Conservation (phyloP, 2,888 invertebrate genomes). For the Pardosa pseudoannulata region DNA sequence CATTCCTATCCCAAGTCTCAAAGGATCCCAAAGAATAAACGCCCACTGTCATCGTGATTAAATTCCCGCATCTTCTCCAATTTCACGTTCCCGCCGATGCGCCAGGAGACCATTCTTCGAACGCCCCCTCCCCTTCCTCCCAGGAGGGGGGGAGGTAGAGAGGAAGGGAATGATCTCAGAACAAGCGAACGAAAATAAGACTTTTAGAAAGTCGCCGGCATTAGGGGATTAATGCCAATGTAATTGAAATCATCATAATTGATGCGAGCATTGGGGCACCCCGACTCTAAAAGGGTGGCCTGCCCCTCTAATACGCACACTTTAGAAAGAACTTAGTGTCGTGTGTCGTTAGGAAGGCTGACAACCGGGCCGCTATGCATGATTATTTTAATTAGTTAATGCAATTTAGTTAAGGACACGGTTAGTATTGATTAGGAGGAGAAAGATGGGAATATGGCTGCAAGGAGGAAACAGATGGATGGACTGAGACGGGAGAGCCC, state of each 20-base stretch:
- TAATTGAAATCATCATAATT: conserved; percentile 73
- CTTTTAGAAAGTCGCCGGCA: conserved; percentile 69
- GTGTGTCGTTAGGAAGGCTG: conserved; percentile 40
- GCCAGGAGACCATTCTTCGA: conserved; percentile 66
- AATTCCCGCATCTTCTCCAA: conserved; percentile 68
- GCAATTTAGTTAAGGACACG: conserved; percentile 56
- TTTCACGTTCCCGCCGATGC: conserved; percentile 65
- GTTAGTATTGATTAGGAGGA: conserved; percentile 24
- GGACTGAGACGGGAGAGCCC: background rate
- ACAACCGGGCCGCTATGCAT: conserved; percentile 40
- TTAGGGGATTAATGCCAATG: conserved; percentile 72
- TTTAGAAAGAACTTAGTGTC: conserved; percentile 18
- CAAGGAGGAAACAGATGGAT: too few relatives aligned
- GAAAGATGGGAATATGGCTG: background rate
- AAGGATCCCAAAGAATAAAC: conserved; percentile 67
- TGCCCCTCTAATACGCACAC: background rate
- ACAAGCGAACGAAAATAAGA: conserved; percentile 60
- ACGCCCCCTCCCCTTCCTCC: conserved; percentile 23
- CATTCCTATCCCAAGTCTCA: conserved; percentile 41
- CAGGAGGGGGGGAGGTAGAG: background rate
- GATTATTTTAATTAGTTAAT: conserved; percentile 70
- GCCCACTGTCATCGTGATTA: conserved; percentile 70
- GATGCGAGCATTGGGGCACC: conserved; percentile 50
- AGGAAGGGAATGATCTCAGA: conserved; percentile 1
- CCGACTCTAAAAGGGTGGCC: background rate